Evolutionary conservation across 2,888 invertebrate genomes (phyloP), one percentile per base, ranked within the genome.

Genomic region (Eurytoma californica): DNA sequence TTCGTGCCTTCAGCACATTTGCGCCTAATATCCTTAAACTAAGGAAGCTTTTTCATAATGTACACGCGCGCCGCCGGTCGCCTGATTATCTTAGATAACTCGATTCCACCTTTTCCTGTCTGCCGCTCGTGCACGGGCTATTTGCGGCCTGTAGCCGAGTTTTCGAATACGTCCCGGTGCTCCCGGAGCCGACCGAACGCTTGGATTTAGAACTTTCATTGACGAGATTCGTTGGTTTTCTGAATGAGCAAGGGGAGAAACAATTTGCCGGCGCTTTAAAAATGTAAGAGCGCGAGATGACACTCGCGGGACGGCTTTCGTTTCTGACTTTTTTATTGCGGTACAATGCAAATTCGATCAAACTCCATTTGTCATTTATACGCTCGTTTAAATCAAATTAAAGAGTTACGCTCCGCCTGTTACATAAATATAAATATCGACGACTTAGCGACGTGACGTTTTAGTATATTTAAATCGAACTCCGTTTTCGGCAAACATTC

Each of bases 81-180:
- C 49, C 79, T 61, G 39, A 80, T 79, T 80, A 79, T 70, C 67
- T 30, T 57, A 75, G 63, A 78, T 82, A 82, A 80, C 55, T 75
- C 39, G 55, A 82, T 82, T 78, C 49, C 39, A 72, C 39, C 68
- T 72, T 79, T 76, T 63, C 58, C 55, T 53, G 63, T 77, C 74
- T 67, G 47, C 58, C 68, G 24, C 61, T 30, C 14, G 16, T 63
- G 18, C n/a, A 13, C n/a, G 53, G 58, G 76, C n/a, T 80, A 80
- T 80, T 76, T 16, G 76, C 72, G 24, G 30, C 53, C 61, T 39
- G 24, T 24, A 39, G 57, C 24, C 51, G 30, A 49, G 49, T 49
- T 69, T 28, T 55, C 58, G 57, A 12, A 3, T 9, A 13, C 51
- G 55, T 39, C 39, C 58, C 28, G 20, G 30, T 2, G 24, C 24